A percentile compares a stretch with the other conserved stretches of the same genome.
These are phyloP conservation scores for Caracal caracal DNA, from an alignment of 2,113 vertebrate genomes.

Conservation along the genomic window DNA sequence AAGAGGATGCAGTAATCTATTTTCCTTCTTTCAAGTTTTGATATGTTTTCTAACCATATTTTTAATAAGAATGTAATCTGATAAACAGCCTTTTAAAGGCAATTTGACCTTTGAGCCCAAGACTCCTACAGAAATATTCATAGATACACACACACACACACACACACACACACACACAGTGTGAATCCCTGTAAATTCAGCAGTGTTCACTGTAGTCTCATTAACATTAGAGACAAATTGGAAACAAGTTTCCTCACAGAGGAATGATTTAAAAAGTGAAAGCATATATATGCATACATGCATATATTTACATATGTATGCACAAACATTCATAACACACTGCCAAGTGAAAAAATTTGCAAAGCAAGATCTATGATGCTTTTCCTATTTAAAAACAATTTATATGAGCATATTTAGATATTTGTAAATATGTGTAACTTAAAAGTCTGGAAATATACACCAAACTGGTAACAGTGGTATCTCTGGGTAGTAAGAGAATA, in stretches of 20 bases:
- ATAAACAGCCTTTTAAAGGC: neutral
- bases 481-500: neutral
- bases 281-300: neutral
- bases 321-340: neutral
- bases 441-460: neutral
- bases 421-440: neutral
- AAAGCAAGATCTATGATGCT: neutral
- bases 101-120: conserved; percentile 6
- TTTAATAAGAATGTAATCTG: neutral
- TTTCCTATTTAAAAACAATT: neutral
- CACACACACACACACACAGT: neutral
- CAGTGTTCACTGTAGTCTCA: neutral
- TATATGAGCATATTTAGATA: neutral
- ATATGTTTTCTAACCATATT: neutral
- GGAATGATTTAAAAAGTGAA: conserved; percentile 7
- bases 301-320: neutral
- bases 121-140: neutral
- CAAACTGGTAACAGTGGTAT: neutral
- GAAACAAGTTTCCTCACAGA: neutral
- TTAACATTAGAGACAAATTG: neutral
- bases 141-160: neutral
- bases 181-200: neutral
- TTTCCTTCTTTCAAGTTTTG: neutral
- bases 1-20: neutral
- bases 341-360: neutral